Conservation (phyloP, 2,888 invertebrate genomes). For the Electrophaes corylata region DNA sequence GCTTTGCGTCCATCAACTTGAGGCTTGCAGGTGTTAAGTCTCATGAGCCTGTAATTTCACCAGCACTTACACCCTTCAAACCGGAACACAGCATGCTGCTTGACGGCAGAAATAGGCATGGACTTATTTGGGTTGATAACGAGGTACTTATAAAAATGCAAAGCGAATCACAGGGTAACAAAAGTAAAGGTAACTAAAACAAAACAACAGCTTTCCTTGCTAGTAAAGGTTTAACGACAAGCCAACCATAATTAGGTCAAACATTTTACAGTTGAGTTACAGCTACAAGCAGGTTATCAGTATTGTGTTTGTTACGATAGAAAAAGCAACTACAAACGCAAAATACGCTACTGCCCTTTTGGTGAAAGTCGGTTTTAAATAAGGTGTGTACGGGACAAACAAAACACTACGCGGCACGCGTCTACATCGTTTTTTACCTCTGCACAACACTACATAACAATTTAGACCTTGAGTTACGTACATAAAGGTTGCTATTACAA, state of each 20-base stretch:
- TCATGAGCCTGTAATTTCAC: too few species aligned
- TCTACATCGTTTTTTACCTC: slow-evolving; percentile 55
- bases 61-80: too few species aligned
- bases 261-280: slow-evolving; percentile 1
- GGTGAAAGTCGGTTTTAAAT: slow-evolving; percentile 77
- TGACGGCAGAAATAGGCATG: too few species aligned
- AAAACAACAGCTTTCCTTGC: background rate
- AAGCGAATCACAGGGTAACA: background rate
- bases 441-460: slow-evolving; percentile 41
- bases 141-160: too few species aligned
- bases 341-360: slow-evolving; percentile 63
- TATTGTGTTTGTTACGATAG: slow-evolving; percentile 21
- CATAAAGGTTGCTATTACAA: slow-evolving; percentile 48
- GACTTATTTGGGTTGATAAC: too few species aligned
- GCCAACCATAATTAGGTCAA: slow-evolving; percentile 6
- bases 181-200: background rate
- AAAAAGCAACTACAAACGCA: slow-evolving; percentile 34
- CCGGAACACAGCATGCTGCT: too few species aligned
- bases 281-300: slow-evolving; percentile 18
- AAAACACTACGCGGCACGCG: slow-evolving; percentile 59
- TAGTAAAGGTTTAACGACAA: background rate
- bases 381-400: slow-evolving; percentile 64
- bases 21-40: too few species aligned
- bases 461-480: slow-evolving; percentile 46
- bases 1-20: too few species aligned